Evolutionary conservation across 2,888 invertebrate species (phyloP), one percentile per base, ranked within the genome.

Genomic region (Sesamia inferens): DNA sequence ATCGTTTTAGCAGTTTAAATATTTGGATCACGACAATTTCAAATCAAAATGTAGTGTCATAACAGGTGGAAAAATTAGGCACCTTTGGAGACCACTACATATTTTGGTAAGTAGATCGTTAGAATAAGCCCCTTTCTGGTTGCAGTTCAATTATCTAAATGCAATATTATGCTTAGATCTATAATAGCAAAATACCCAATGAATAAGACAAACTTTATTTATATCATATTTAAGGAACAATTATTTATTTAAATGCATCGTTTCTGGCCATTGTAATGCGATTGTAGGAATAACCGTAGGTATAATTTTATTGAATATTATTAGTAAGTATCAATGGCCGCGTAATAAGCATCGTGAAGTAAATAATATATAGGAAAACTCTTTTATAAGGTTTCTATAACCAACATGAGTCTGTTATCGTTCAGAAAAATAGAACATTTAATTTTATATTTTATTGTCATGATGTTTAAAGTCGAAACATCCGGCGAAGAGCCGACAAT

Each of bases 401-500:
- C 75, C 81, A 68, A 76, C 66, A 74, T 75, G 76, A 79, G 63
- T 76, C 77, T 80, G 83, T 82, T 79, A 80, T 81, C 81, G 82
- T 88, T 91, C 90, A 91, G 92, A 92, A 92, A 94, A 94, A 95
- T 94, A 94, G 89, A 92, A 89, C 85, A 88, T 90, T 51, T 90
- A 88, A 91, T 88, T 91, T 92, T 66, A 47, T 31, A 74, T 47
- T 89, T 95, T 96, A 96, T 95, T 96, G 95, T 95, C 95, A 95
- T 93, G 93, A 93, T 92, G 89, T 88, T 92, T 90, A 86, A 90
- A 90, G 88, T 90, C 88, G 79, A 86, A 66, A 82, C 76, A 81
- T 83, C 61, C 81, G 87, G 76, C 87, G 78, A 79, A 75, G 58
- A 81, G 81, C 83, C 83, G 79, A 86, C 84, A 66, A 68, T 75